These are phyloP conservation scores for Agriotes lineatus DNA, from an alignment of 2,888 invertebrate genomes.

Conservation along the genomic window DNA sequence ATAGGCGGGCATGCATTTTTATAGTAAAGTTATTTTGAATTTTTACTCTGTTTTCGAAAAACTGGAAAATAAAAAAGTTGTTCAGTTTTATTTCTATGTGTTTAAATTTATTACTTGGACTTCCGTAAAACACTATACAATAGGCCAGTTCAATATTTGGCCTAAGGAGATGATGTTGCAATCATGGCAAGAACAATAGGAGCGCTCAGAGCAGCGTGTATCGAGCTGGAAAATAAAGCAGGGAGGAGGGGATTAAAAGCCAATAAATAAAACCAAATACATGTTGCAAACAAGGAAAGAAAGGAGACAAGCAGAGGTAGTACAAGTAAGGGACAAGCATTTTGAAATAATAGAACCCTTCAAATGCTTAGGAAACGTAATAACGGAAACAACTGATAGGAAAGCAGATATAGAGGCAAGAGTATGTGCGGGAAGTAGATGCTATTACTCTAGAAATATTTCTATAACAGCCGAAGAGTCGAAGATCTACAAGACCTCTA, in stretches of 20 bases:
- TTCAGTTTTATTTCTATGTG: no score
- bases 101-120: no score
- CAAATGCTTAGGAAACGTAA: neutral
- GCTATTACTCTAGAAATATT: slow-evolving; percentile 1
- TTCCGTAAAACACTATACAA: no score
- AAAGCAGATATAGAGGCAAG: neutral
- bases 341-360: neutral
- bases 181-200: neutral
- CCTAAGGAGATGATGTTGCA: neutral
- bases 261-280: neutral
- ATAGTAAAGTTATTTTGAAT: no score
- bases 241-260: neutral
- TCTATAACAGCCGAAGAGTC: no score
- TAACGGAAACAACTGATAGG: neutral
- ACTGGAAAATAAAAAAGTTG: no score
- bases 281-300: neutral
- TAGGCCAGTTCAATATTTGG: neutral
- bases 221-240: neutral
- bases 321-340: neutral
- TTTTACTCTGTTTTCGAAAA: no score
- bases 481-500: no score
- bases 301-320: no score
- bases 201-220: neutral
- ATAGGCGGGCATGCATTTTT: no score
- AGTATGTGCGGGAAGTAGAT: neutral